These are phyloP conservation scores for Onchidella celtica DNA, from an alignment of 2,888 invertebrate genomes.

Conservation along the genomic window DNA sequence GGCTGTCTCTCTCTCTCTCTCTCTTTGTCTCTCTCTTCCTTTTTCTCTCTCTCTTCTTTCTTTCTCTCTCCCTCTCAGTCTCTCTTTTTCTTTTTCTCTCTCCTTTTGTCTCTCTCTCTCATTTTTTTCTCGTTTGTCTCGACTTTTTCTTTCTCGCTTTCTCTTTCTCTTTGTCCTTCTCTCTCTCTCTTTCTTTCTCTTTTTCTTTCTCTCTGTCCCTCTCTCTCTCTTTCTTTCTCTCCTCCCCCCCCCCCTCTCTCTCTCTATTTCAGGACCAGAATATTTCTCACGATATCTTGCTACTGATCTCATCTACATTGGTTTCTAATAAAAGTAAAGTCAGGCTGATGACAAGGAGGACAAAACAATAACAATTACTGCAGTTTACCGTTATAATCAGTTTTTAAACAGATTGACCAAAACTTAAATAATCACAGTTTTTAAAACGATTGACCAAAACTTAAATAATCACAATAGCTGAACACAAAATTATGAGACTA, in stretches of 20 bases:
- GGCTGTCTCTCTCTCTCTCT: no score
- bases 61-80: not conserved
- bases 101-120: not conserved
- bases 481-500: no score
- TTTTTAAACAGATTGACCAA: no score
- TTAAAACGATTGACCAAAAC: no score
- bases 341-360: no score
- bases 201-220: no score
- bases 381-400: no score
- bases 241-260: not conserved
- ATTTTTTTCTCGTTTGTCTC: not conserved
- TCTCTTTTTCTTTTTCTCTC: no score
- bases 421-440: no score
- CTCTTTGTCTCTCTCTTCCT: not conserved
- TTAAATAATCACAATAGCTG: no score
- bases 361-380: not conserved
- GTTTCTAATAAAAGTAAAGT: not conserved
- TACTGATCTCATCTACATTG: not conserved
- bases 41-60: not conserved
- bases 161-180: conserved; percentile 23
- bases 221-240: conserved; percentile 18
- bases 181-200: no score
- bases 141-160: not conserved
- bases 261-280: not conserved
- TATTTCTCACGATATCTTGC: not conserved